Evolutionary conservation across 2,113 vertebrate genomes (phyloP).

Genomic region (Nesogale talazaci): DNA sequence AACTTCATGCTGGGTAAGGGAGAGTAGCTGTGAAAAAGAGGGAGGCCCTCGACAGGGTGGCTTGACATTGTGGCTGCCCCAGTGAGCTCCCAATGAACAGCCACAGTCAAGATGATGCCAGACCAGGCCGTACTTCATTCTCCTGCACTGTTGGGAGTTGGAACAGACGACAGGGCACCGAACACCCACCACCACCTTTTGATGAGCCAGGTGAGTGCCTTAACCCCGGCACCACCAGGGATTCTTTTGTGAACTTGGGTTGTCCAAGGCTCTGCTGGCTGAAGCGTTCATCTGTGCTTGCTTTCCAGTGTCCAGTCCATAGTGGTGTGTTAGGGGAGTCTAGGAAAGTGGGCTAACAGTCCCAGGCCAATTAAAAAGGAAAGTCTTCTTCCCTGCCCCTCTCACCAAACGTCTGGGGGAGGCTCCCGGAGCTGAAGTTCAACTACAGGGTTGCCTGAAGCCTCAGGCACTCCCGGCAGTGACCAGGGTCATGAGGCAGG

Average conservation of each 20-base stretch:
- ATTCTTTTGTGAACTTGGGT: conserved; percentile 63
- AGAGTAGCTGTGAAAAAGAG: no score
- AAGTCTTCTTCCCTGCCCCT: conserved; percentile 69
- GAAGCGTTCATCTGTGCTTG: conserved; percentile 69
- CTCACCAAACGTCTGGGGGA: conserved; percentile 74
- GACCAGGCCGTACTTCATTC: no score
- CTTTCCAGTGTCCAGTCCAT: conserved; percentile 74
- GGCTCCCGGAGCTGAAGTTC: conserved; percentile 67
- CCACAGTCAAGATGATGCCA: no score
- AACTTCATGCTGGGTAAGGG: no score
- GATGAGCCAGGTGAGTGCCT: no score
- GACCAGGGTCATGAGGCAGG: conserved; percentile 79
- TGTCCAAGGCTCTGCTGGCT: conserved; percentile 72
- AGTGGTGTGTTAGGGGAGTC: conserved; percentile 73
- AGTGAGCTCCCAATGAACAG: no score
- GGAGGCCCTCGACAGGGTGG: no score
- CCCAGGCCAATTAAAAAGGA: conserved; percentile 69
- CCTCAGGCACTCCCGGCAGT: conserved; percentile 79
- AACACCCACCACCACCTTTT: no score
- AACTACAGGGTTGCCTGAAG: conserved; percentile 79
- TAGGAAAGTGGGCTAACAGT: conserved; percentile 71
- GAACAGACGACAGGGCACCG: no score
- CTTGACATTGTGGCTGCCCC: no score
- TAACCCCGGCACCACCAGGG: not conserved
- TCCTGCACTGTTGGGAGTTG: no score